These are phyloP conservation scores for Leucosticte australis DNA, from an alignment of 2,113 vertebrate genomes.

Conservation along the genomic window DNA sequence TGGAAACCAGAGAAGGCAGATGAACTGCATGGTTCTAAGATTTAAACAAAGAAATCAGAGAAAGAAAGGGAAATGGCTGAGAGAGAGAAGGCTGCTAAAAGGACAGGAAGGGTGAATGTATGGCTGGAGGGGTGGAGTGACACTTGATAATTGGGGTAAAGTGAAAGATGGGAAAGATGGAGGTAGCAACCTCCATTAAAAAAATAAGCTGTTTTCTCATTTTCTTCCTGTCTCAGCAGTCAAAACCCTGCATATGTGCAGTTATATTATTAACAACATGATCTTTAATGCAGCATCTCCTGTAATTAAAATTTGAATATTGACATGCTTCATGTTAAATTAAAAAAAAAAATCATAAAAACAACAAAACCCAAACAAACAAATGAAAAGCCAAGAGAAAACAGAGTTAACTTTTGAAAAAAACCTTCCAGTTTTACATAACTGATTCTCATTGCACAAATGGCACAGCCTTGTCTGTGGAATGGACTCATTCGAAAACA, in stretches of 20 bases:
- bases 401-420: neutral
- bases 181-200: neutral
- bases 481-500: neutral
- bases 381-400: neutral
- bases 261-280: neutral
- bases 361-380: neutral
- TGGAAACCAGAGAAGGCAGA: neutral
- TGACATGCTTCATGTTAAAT: neutral
- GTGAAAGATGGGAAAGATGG: neutral
- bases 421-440: rapidly evolving
- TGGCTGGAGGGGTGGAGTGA: neutral
- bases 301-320: neutral
- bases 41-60: neutral
- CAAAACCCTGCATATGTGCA: neutral
- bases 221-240: neutral
- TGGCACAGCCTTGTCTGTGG: neutral
- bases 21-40: neutral
- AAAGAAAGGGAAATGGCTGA: neutral
- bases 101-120: neutral
- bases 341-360: neutral
- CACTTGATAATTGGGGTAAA: neutral
- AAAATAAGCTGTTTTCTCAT: neutral
- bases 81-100: neutral
- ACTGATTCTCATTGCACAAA: neutral
- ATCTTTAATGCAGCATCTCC: neutral